phyloP scores from a whole-genome alignment of 2,797 vertebrate species.

The Oreochromis grahami region DNA sequence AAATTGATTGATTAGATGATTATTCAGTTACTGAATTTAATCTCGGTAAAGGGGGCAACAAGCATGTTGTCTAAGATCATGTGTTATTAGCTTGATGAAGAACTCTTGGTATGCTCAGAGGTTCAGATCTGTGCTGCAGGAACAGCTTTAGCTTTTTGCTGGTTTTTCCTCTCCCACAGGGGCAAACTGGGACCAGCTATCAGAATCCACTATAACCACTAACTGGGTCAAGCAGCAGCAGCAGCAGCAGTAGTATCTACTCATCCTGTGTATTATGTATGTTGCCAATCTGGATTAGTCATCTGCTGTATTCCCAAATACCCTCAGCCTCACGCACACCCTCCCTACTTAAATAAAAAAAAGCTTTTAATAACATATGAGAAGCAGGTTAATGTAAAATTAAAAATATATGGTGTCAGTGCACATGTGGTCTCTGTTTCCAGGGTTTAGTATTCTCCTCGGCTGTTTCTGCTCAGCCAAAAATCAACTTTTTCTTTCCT shows the following conservation, averaged over 20 bases:
- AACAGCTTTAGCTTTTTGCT: not conserved
- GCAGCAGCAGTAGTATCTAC: not conserved
- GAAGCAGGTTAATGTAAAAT: not conserved
- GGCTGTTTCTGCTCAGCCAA: not conserved
- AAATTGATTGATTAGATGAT: not conserved
- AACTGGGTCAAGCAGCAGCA: constrained; percentile 41
- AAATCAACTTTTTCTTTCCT: not conserved
- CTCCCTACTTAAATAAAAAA: not conserved
- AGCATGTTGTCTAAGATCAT: not conserved
- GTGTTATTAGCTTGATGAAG: not conserved
- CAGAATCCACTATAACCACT: not conserved
- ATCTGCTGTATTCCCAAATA: constrained; percentile 20
- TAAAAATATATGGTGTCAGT: not conserved
- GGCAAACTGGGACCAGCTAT: not conserved
- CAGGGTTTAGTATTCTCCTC: not conserved
- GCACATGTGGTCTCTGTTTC: not conserved
- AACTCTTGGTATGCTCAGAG: rapidly evolving
- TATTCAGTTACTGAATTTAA: not conserved
- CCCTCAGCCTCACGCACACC: not conserved
- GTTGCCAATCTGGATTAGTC: constrained; percentile 50
- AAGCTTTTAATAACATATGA: not conserved
- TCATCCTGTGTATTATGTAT: constrained; percentile 9
- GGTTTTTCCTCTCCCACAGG: not conserved
- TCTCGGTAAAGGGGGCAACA: not conserved
- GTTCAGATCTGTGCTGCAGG: not conserved